Percentiles rank a stretch among this genome's conserved stretches.
These are phyloP conservation scores for Eupithecia abbreviata DNA, from an alignment of 2,888 invertebrate genomes.

Conservation along the genomic window DNA sequence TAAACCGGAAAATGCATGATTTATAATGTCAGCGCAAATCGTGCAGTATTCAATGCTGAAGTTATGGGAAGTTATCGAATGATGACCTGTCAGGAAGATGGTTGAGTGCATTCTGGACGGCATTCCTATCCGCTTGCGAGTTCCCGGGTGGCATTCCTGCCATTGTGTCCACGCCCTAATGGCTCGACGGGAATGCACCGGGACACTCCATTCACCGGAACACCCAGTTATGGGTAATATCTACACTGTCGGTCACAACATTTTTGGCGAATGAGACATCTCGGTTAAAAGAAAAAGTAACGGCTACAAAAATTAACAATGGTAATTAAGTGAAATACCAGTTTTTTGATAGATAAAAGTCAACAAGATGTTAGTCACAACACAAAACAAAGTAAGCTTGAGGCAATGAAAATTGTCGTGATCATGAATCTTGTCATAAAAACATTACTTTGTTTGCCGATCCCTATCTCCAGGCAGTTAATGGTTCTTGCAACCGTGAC, in stretches of 20 bases:
- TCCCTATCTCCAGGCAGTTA: constrained; percentile 62
- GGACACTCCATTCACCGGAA: constrained; percentile 61
- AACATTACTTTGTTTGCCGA: constrained; percentile 57
- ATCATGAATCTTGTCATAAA: constrained; percentile 45
- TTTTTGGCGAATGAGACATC: constrained; percentile 50
- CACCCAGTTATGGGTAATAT: constrained; percentile 53
- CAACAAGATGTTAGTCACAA: constrained; percentile 5
- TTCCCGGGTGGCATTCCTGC: constrained; percentile 58
- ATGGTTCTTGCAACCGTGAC: constrained; percentile 62
- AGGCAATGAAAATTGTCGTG: constrained; percentile 40
- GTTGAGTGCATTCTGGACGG: constrained; percentile 61
- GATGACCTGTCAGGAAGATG: constrained; percentile 56
- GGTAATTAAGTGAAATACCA: background rate
- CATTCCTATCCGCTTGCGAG: constrained; percentile 66
- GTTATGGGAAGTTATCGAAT: constrained; percentile 27
- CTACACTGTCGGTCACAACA: constrained; percentile 44
- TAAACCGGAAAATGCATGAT: constrained; percentile 42
- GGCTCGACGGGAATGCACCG: constrained; percentile 64
- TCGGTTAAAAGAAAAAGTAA: constrained; percentile 8
- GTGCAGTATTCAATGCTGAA: constrained; percentile 34
- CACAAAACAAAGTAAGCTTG: constrained; percentile 36
- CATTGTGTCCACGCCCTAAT: constrained; percentile 63
- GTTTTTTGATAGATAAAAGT: background rate
- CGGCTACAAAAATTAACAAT: background rate
- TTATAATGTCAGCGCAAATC: constrained; percentile 28